Base-by-base conservation (phyloP, 2,113 vertebrate species). In the Rhipidura dahli region DNA sequence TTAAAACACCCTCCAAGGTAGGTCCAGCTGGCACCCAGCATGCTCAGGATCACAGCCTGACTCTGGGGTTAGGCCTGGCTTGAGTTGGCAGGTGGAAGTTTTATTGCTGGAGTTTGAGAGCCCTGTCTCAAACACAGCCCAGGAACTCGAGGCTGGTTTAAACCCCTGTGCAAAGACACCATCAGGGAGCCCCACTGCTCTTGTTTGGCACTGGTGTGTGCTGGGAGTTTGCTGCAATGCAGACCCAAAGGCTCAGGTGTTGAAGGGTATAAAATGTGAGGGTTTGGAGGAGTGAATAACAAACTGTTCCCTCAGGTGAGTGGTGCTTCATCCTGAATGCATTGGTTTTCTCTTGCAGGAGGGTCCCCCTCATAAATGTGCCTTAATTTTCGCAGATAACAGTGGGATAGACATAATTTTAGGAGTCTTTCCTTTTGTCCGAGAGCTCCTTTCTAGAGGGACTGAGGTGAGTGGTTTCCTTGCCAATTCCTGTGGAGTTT, bases 351-450 rank as follows among this genome's bases (percentile, higher is more conserved):
- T 99, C 98, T 99, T 99, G 72, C 99, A 99, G 99, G 99, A 99
- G 98, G 99, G 99, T 95, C 98, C 98, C 93, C 99, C 99, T 99
- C 99, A 99, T 97, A 99, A 99, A 99, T 99, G 99, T 99, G 99
- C 99, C 98, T 99, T 99, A 98, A 99, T 99, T 98, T 99, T 99
- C 98, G 99, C 99, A 98, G 99, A 99, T 99, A 99, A 99, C 98
- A 99, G 99, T 98, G 99, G 99, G 97, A 98, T 99, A 97, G 99
- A 99, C 98, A 98, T 99, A 97, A 99, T 99, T 98, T 98, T 99
- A 96, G 99, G 99, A 93, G 98, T 99, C 97, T 99, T 99, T 98
- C 99, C 99, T 96, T 99, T 99, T 98, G 98, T 99, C 97, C 98
- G 99, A 98, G 99, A 99, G 97, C 99, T 99, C 87, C 99, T 99